Evolutionary conservation across 2,888 invertebrate species (phyloP).

Genomic region (Antitype chi): DNA sequence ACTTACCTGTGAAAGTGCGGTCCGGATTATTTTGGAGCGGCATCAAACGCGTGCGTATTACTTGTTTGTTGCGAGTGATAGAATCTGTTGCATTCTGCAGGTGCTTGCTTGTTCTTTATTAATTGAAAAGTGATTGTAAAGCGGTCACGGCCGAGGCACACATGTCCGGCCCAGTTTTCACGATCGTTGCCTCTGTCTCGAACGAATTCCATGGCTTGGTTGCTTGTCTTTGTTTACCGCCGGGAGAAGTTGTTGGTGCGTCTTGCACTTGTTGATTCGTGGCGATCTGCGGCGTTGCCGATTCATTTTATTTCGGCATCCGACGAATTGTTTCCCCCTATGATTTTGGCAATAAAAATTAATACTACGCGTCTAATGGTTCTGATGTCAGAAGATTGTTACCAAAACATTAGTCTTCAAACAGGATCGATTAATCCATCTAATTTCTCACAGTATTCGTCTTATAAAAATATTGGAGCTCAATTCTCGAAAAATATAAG

Average conservation of each 20-base stretch:
- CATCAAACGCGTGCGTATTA: slow-evolving; percentile 78
- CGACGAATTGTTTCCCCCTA: slow-evolving; percentile 58
- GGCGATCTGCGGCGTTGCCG: slow-evolving; percentile 54
- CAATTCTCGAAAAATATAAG: not conserved
- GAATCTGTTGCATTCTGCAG: slow-evolving; percentile 88
- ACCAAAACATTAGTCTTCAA: slow-evolving; percentile 48
- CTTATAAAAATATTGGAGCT: slow-evolving; percentile 25
- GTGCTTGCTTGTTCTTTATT: slow-evolving; percentile 88
- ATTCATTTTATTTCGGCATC: slow-evolving; percentile 58
- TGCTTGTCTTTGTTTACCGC: slow-evolving; percentile 86
- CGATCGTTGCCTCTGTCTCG: slow-evolving; percentile 82
- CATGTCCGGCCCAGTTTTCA: slow-evolving; percentile 90
- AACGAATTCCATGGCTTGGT: slow-evolving; percentile 80
- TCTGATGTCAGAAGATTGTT: slow-evolving; percentile 46
- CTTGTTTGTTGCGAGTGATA: slow-evolving; percentile 76
- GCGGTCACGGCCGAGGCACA: slow-evolving; percentile 89
- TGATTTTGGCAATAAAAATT: slow-evolving; percentile 65
- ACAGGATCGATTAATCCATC: slow-evolving; percentile 31
- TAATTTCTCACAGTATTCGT: slow-evolving; percentile 10
- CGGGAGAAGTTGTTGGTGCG: slow-evolving; percentile 73
- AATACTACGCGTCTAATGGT: slow-evolving; percentile 54
- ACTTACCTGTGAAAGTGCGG: slow-evolving; percentile 80
- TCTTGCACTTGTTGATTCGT: slow-evolving; percentile 81
- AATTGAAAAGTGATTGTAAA: slow-evolving; percentile 90
- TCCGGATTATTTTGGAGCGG: slow-evolving; percentile 79